Percentiles rank a stretch among this genome's conserved stretches.
Evolutionary conservation across 2,113 vertebrate species (phyloP).

Genomic region (Eretmochelys imbricata): DNA sequence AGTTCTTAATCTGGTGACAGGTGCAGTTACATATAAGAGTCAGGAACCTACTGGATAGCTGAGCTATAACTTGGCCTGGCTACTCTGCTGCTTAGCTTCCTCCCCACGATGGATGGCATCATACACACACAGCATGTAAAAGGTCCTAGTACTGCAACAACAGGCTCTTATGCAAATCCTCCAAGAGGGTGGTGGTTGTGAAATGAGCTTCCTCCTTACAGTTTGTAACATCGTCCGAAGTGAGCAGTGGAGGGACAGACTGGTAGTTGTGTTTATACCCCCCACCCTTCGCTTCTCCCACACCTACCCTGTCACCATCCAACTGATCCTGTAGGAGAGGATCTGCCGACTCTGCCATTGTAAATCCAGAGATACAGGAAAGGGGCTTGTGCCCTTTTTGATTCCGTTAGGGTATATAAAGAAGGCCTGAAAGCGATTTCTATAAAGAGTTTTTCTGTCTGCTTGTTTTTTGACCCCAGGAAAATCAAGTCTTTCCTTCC

Average conservation of each 20-base stretch:
- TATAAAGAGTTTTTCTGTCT: background rate
- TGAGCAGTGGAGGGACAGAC: accelerated
- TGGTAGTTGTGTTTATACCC: accelerated
- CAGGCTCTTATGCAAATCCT: background rate
- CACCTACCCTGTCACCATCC: background rate
- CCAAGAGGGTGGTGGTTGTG: background rate
- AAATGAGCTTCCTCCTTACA: background rate
- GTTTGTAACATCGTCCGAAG: background rate
- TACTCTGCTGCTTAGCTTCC: background rate
- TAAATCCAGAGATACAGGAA: background rate
- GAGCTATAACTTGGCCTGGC: background rate
- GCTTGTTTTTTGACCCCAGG: background rate
- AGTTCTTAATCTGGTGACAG: background rate
- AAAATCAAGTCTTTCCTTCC: background rate
- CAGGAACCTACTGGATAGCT: background rate
- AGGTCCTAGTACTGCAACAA: background rate
- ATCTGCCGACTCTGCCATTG: background rate
- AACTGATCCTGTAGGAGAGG: background rate
- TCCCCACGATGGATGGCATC: background rate
- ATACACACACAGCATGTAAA: background rate
- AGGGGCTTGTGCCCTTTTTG: background rate
- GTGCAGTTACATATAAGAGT: background rate
- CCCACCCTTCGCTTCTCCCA: background rate
- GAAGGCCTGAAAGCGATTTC: background rate
- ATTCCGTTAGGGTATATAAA: background rate